These are phyloP conservation scores for Dipodomys ordii DNA, from an alignment of 2,113 vertebrate species.

Conservation along the genomic window DNA sequence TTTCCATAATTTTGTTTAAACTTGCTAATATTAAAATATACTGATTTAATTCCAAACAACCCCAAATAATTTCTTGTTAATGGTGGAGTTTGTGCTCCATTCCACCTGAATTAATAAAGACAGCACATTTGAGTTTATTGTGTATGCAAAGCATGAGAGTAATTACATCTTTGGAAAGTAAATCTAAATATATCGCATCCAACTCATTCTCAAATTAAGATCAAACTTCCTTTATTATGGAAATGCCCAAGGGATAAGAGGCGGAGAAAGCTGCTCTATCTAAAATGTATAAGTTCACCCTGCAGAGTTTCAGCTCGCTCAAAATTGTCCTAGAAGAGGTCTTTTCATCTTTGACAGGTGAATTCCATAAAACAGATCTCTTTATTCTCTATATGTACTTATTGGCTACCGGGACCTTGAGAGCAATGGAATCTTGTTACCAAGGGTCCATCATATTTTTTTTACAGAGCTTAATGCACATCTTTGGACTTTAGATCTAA, in stretches of 20 bases:
- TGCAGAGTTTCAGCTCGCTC: neutral
- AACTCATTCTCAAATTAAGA: neutral
- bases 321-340: neutral
- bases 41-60: neutral
- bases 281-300: neutral
- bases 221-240: neutral
- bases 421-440: neutral
- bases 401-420: neutral
- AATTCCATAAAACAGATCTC: neutral
- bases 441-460: neutral
- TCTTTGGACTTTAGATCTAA: neutral
- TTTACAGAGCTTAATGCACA: neutral
- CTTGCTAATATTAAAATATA: neutral
- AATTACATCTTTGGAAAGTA: neutral
- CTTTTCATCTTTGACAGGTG: neutral
- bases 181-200: neutral
- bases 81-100: neutral
- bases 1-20: neutral
- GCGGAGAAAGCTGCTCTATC: neutral
- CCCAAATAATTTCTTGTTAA: conserved; percentile 1
- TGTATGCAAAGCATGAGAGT: neutral
- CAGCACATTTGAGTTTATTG: neutral
- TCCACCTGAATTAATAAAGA: neutral
- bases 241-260: neutral
- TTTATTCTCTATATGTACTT: neutral